Conservation (phyloP, 1,140 invertebrate genomes). For the honey bee (Apis mellifera) region Amel_HAv3.1 CM009942.2:8133001-8133500, state of each 20-base stretch:
- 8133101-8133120: not conserved
- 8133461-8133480: slow-evolving; percentile 73
- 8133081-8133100: no score
- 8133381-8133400: slow-evolving; percentile 61
- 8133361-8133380: slow-evolving; percentile 15
- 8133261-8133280: slow-evolving; percentile 14
- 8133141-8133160: no score
- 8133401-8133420: slow-evolving; percentile 74
- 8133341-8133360: slow-evolving; percentile 45
- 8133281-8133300: no score
- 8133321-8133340: slow-evolving; percentile 1
- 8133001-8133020: slow-evolving; percentile 10
- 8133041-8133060: slow-evolving; percentile 31
- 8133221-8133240: not conserved
- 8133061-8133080: slow-evolving; percentile 27
- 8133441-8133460: slow-evolving; percentile 56
- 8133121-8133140: no score
- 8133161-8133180: not conserved
- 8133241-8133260: not conserved
- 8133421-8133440: slow-evolving; percentile 77
- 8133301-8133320: not conserved
- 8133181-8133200: not conserved
- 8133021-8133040: not conserved
- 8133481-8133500: slow-evolving; percentile 77
- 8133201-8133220: not conserved